These are phyloP conservation scores for Peromyscus eremicus DNA, from an alignment of 2,797 vertebrate species.

Conservation along the genomic window DNA sequence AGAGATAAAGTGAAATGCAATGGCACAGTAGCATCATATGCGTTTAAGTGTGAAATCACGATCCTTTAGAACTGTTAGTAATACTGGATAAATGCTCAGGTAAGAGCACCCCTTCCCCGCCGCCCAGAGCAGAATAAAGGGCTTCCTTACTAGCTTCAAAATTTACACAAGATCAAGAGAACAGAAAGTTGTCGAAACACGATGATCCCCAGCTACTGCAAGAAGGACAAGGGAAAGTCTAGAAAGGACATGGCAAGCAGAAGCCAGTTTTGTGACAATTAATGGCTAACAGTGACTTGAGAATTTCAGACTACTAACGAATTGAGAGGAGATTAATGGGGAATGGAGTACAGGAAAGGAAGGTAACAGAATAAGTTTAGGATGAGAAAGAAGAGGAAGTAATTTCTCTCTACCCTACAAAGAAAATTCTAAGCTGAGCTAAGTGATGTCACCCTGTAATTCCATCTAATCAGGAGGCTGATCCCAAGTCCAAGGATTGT, in stretches of 20 bases:
- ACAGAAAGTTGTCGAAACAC: slow-evolving; percentile 52
- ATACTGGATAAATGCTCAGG: slow-evolving; percentile 31
- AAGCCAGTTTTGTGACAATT: slow-evolving; percentile 22
- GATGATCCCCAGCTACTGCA: neutral
- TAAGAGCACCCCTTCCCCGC: neutral
- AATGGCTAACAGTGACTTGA: neutral
- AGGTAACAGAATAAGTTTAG: neutral
- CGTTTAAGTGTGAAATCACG: slow-evolving; percentile 37
- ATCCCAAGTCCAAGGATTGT: neutral
- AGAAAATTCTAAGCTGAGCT: neutral
- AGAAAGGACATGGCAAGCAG: neutral
- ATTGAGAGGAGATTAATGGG: neutral
- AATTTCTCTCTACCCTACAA: neutral
- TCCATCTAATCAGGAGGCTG: neutral
- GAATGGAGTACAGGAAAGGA: neutral
- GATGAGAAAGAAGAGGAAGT: neutral
- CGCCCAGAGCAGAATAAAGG: neutral
- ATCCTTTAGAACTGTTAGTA: slow-evolving; percentile 59
- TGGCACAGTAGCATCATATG: slow-evolving; percentile 24
- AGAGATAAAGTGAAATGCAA: slow-evolving; percentile 25
- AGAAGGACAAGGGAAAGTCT: slow-evolving; percentile 34
- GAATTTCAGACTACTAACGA: neutral
- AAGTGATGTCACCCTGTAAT: neutral
- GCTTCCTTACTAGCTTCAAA: slow-evolving; percentile 47
- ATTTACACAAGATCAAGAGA: slow-evolving; percentile 61